Base-by-base conservation (phyloP, 35 echinoderm and acorn worm genomes). In the Diadema setosum region DNA sequence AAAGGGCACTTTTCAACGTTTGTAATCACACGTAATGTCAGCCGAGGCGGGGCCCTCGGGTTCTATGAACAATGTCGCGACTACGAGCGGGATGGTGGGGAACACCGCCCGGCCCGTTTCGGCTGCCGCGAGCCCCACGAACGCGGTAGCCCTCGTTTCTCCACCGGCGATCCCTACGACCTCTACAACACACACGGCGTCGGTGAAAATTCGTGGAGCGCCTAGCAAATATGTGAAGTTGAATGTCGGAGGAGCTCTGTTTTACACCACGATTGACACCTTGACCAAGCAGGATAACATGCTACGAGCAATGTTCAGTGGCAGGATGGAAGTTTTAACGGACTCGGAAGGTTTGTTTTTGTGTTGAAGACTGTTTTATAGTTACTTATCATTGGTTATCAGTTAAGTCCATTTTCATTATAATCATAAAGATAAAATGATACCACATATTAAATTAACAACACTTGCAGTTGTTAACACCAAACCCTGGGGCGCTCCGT, bases 271-370 rank as follows among this genome's bases (percentile, higher is more conserved):
- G 40, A 94, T 98, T 18, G 96, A 94, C 42, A 98, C 96, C 25
- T 82, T 98, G 58, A 98, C 96, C 14, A 98, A 98, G 78, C 92
- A 94, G 42, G 96, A 98, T 74, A 98, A 98, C 41, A 98, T 98
- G 96, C 81, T 98, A 30, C 78, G 96, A 39, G 96, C 96, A 41
- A 98, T 98, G 96, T 98, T 98, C 42, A 98, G 96, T 88, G 96
- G 96, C 43, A 87, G 96, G 36, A 98, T 98, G 96, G 96, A 98
- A 85, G 96, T 98, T 17, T 80, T 98, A 5, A 98, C 96, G 67
- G 96, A 98, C 89, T 98, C 96, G n/a, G 96, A 98, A 91, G 92
- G 96, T 94, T n/a, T n/a, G n/a, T n/a, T n/a, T n/a, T n/a, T n/a
- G n/a, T n/a, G n/a, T n/a, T n/a, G n/a, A n/a, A n/a, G n/a, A n/a